phyloP scores from a whole-genome alignment of 2,113 vertebrate genomes.

The Neolamprologus kungweensis region DNA sequence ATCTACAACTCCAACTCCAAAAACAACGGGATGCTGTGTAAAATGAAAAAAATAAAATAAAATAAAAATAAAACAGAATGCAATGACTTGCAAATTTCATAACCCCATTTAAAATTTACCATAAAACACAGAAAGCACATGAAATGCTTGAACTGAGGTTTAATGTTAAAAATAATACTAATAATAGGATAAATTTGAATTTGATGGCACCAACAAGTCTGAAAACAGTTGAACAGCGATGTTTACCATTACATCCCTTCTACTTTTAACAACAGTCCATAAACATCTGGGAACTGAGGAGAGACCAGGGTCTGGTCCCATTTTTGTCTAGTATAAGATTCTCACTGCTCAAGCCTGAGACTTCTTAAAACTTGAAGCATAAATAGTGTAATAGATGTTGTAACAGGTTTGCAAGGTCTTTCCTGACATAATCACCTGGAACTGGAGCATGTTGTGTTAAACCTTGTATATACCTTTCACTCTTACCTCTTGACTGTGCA shows the following conservation, averaged over 20 bases:
- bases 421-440: background rate
- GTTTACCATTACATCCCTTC: background rate
- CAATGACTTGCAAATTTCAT: background rate
- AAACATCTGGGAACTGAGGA: background rate
- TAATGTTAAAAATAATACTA: background rate
- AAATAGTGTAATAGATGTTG: background rate
- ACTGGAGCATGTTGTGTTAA: background rate
- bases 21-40: background rate
- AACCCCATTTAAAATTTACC: background rate
- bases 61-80: background rate
- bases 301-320: rapidly evolving
- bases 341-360: background rate
- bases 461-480: background rate
- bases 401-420: background rate
- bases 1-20: background rate
- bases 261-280: background rate
- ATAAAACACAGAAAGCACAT: background rate
- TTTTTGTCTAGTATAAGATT: background rate
- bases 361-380: background rate
- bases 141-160: background rate
- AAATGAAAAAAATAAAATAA: background rate
- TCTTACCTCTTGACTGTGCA: background rate
- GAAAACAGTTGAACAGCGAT: background rate
- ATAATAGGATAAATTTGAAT: background rate
- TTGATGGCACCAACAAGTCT: background rate